These are phyloP conservation scores for Eubucco bourcierii DNA, from an alignment of 2,113 vertebrate genomes.

Conservation along the genomic window DNA sequence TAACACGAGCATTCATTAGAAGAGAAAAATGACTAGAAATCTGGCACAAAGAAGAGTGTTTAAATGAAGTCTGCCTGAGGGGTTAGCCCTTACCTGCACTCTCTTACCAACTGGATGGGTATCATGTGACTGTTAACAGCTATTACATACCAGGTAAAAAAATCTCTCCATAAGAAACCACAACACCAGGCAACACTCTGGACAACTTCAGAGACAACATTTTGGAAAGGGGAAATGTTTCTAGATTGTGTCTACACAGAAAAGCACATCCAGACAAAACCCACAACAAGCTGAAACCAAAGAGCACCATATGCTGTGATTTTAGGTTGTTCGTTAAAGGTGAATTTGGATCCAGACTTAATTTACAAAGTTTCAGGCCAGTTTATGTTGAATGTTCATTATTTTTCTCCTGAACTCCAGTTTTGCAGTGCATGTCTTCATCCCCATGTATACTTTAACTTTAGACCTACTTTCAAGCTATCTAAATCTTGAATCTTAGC, in stretches of 20 bases:
- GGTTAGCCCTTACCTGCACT: conserved; percentile 56
- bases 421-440: background rate
- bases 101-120: conserved; percentile 18
- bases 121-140: conserved; percentile 38
- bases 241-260: background rate
- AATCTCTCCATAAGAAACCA: background rate
- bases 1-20: conserved; percentile 49
- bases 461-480: background rate
- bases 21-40: conserved; percentile 49
- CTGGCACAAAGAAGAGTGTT: conserved; percentile 37
- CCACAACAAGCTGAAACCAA: accelerated
- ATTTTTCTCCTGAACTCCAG: background rate
- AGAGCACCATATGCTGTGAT: accelerated
- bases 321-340: background rate
- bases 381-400: background rate
- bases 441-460: background rate
- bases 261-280: background rate
- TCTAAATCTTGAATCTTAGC: background rate
- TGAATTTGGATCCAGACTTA: background rate
- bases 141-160: conserved; percentile 37
- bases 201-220: background rate
- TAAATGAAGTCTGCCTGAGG: conserved; percentile 53
- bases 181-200: accelerated
- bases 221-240: background rate
- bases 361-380: background rate